Percentiles rank a stretch among this genome's conserved stretches.
phyloP scores from a whole-genome alignment of 2,113 vertebrate genomes.

The Colossoma macropomum region DNA sequence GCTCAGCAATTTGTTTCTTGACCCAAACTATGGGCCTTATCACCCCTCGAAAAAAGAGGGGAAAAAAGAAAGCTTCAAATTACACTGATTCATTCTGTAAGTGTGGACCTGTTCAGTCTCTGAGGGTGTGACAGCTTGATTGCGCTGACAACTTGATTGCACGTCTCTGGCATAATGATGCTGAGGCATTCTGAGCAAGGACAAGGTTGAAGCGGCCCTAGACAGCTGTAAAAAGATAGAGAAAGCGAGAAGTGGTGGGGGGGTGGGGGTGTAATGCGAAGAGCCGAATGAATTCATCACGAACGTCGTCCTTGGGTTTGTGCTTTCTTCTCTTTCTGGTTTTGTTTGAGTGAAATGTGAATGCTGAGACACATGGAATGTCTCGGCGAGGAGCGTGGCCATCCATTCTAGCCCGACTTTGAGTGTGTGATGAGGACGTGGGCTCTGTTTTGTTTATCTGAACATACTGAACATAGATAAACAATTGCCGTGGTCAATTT shows the following conservation, averaged over 20 bases:
- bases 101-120: conserved; percentile 17
- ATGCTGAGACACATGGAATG: background rate
- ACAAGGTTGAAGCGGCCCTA: background rate
- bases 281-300: conserved; percentile 15
- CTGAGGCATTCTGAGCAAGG: conserved; percentile 5
- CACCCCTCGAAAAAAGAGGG: background rate
- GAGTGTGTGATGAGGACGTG: background rate
- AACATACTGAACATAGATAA: background rate
- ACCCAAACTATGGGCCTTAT: conserved; percentile 3
- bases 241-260: conserved; percentile 12
- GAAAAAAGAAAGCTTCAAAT: conserved; percentile 1
- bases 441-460: background rate
- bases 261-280: background rate
- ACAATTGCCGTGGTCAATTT: background rate
- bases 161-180: conserved; percentile 31
- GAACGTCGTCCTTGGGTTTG: background rate
- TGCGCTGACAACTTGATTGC: conserved; percentile 32
- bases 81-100: conserved; percentile 14
- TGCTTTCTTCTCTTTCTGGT: background rate
- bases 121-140: conserved; percentile 18
- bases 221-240: conserved; percentile 13
- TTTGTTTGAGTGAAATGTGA: conserved; percentile 1
- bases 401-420: background rate
- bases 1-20: conserved; percentile 3
- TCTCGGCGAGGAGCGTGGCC: background rate